Evolutionary conservation across 92 coral and sea anemone genomes (phyloP), one percentile per base, ranked within the genome.

Genomic region (Scolanthus callimorphus): DNA sequence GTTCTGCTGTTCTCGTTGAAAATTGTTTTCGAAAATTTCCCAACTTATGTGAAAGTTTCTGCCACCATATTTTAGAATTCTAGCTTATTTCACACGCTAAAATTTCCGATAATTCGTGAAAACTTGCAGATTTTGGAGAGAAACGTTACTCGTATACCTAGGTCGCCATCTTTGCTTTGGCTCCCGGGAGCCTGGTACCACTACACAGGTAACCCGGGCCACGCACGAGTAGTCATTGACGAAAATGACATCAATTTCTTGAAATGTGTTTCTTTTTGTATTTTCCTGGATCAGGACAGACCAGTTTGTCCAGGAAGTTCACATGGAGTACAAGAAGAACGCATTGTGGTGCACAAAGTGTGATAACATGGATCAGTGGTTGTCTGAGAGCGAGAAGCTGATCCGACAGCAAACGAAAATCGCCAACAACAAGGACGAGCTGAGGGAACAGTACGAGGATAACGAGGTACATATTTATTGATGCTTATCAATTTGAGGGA

Each of bases 321-420:
- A 72, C 25, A 76, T 20, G 13, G 85, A 81, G 58, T 83, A 86
- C 72, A 65, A 54, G 62, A 78, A 73, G 11, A 59, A 79, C 26
- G 66, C 65, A n/a, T 20, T 47, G 65, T 86, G 95, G 95, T 66
- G 70, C 51, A 67, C 50, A 8, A 78, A 72, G 17, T 55, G 71
- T 20, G 79, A 82, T 56, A 61, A 66, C 46, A 47, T 82, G 60
- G 70, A 67, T 20, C 74, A 65, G 47, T 86, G 95, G 95, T 68
- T 86, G 38, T 28, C 74, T 15, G 79, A 72, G 26, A 65, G 69
- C 21, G 95, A 86, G 64, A 77, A 73, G 55, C 66, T 67, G 1
- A 54, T 77, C 2, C 55, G 74, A 34, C 58, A 67, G 48, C 83
- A 79, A 37, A 62, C 51, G 15, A 68, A 65, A 34, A 11, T 82